Conservation (phyloP, 2,797 vertebrate species). For the Limosa lapponica region DNA sequence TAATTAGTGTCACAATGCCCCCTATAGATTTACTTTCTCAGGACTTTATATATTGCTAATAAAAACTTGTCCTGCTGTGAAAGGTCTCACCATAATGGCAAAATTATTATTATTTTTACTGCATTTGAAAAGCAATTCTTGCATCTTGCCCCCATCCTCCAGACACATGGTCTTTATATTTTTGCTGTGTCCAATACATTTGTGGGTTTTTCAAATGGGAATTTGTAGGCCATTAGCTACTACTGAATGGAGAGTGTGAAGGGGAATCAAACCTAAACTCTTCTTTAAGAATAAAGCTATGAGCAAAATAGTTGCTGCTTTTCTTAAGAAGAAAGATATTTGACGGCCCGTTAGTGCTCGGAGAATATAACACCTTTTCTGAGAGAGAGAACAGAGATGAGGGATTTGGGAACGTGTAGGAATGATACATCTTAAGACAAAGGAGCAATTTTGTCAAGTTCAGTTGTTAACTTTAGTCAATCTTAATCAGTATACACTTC, state of each 20-base stretch:
- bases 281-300: neutral
- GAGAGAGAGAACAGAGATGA: neutral
- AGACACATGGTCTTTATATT: neutral
- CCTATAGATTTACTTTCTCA: neutral
- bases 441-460: neutral
- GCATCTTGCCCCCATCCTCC: neutral
- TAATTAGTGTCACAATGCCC: neutral
- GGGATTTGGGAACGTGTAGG: neutral
- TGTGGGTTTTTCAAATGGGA: neutral
- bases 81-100: constrained; percentile 1
- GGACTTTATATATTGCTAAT: neutral
- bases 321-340: neutral
- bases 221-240: neutral
- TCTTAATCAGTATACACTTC: neutral
- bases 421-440: neutral
- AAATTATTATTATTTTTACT: neutral
- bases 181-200: rapidly evolving
- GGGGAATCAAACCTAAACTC: neutral
- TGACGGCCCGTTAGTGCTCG: neutral
- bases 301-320: neutral
- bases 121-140: neutral
- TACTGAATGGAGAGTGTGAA: neutral
- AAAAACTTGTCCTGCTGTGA: constrained; percentile 8
- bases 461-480: neutral
- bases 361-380: neutral